Percentiles rank a stretch among this genome's conserved stretches.
phyloP scores from a whole-genome alignment of 2,888 invertebrate species.

The Nomada flava region DNA sequence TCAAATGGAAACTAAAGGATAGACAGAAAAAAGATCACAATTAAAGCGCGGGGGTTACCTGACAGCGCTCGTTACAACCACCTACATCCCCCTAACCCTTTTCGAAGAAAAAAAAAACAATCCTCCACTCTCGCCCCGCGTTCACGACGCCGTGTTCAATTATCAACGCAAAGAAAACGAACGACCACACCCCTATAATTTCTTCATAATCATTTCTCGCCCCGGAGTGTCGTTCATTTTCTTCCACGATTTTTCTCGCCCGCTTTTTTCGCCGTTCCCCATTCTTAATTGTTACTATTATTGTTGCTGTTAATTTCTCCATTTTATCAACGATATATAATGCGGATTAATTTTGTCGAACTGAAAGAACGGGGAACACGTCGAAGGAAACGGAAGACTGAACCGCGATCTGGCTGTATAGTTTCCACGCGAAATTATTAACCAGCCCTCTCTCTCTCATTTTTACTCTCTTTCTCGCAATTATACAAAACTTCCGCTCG shows the following conservation, averaged over 20 bases:
- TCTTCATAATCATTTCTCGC: not conserved
- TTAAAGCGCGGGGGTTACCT: conserved; percentile 79
- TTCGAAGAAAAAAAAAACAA: conserved; percentile 22
- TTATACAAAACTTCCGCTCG: conserved; percentile 12
- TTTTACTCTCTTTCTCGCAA: conserved; percentile 10
- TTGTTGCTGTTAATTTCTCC: no score
- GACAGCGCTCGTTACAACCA: conserved; percentile 53
- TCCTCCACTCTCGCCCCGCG: conserved; percentile 11
- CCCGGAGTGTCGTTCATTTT: conserved; percentile 47
- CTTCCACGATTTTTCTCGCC: conserved; percentile 12
- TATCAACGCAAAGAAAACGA: not conserved
- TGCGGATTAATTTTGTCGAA: no score
- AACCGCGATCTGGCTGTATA: not conserved
- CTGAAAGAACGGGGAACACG: not conserved
- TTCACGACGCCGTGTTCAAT: not conserved
- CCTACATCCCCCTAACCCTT: conserved; percentile 13
- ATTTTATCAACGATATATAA: no score
- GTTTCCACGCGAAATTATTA: conserved; percentile 1
- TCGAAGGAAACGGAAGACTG: conserved; percentile 7
- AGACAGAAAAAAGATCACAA: conserved; percentile 81
- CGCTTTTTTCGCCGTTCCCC: not conserved
- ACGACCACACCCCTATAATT: not conserved
- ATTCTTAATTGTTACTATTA: not conserved
- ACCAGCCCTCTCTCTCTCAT: conserved; percentile 4
- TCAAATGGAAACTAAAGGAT: conserved; percentile 78